Base-by-base conservation (phyloP, 1,140 invertebrate genomes). In the Parasteatoda tepidariorum region DNA sequence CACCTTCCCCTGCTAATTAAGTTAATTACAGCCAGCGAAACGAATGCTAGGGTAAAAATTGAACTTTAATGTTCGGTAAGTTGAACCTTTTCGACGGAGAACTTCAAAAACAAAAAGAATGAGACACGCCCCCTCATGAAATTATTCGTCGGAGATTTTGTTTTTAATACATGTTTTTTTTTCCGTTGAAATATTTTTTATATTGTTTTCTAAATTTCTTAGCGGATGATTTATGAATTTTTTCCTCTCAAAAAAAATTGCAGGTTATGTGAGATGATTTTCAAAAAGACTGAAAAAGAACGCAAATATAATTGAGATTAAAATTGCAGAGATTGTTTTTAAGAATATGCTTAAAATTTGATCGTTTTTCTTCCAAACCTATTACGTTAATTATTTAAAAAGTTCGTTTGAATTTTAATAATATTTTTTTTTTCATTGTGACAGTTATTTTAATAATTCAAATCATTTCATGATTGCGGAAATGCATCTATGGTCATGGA, bases 11-110 rank as follows among this genome's bases (percentile, higher is more conserved):
- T 78, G n/a, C 75, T 78, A 78, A 78, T 78, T 78, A 78, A 61
- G 22, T 78, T 78, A 78, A 78, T 78, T 78, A 78, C 75, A 55
- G 62, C 7, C 66, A 78, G 62, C 75, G 75, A 64, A 24, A 54
- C 62, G 74, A 66, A 76, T 74, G 71, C 11, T 30, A 24, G 41
- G 34, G 48, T 57, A 71, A 71, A 71, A 71, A 76, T 30, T 34
- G 57, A 76, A 64, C 57, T 64, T 76, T 64, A 64, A 62, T 76
- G 59, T 30, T 26, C 34, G 13, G 59, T 33, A 41, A 48, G 57
- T 9, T 3, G 57, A 48, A 2, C 33, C 74, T 18, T 31, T 61
- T 48, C 0, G 9, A 13, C 55, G 54, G 59, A 57, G 74, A 64
- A 30, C 74, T 41, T 64, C 71, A 59, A 61, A 71, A 71, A 54